Base-by-base conservation (phyloP, 2,113 vertebrate genomes). In the Colaptes auratus region DNA sequence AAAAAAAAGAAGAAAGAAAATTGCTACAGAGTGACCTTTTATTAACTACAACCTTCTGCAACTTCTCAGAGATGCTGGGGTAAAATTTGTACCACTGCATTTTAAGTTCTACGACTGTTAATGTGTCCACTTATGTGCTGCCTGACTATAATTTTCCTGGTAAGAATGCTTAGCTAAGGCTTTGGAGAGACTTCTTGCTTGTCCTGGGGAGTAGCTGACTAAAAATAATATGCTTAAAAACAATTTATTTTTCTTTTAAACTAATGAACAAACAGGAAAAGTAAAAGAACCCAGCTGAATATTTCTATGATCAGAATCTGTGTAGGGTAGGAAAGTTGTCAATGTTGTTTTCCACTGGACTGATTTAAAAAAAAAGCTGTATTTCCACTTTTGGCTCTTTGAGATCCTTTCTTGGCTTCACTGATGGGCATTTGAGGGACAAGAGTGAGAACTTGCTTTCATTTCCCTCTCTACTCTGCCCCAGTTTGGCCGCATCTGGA, bases 11-110 rank as follows among this genome's bases (percentile, higher is more conserved):
- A 52, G 23, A 52, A 52, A 52, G 50, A 82, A 89, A 88, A 65
- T 39, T 35, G 23, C 67, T 73, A 16, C 23, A 17, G 77, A 86
- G 39, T 96, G 93, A 95, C 96, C 96, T 96, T 96, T 95, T 80
- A 66, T 71, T 93, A 91, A 55, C 82, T 88, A 59, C 81, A 82
- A 93, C 82, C 72, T 83, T 77, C 74, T 90, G 88, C 65, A 82
- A 64, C 31, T 74, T 73, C 69, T 7, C 67, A 42, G 60, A 83
- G 66, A 61, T 64, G 48, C 61, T 86, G 44, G 44, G 28, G 19
- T 86, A 86, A 64, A 88, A 64, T 56, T 33, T 8, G 52, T 86
- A 31, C 52, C 3, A 25, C 24, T 91, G 12, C 7, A 16, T 63
- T 77, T 73, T 76, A n/a, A 66, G 25, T 56, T 88, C 66, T 55